These are phyloP conservation scores for Folsomia candida DNA, from an alignment of 2,888 invertebrate species.

Conservation along the genomic window DNA sequence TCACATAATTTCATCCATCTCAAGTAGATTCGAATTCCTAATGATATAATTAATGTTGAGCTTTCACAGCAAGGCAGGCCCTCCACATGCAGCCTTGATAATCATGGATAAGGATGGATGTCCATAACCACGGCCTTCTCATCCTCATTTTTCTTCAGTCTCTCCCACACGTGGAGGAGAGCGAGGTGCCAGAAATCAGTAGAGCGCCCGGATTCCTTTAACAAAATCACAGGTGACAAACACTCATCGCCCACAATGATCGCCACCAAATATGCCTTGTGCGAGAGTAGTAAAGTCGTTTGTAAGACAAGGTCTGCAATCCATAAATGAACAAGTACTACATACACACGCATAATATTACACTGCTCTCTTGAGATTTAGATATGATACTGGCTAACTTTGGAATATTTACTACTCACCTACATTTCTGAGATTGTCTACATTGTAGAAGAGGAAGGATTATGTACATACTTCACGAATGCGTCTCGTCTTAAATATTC, in stretches of 20 bases:
- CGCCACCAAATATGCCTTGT: not conserved
- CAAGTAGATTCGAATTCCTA: not conserved
- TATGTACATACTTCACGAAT: not conserved
- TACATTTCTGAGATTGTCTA: not conserved
- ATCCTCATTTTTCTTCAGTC: not conserved
- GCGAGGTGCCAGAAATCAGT: not conserved
- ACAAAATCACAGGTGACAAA: conserved; percentile 1
- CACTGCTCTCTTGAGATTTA: too few species aligned
- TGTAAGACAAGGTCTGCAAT: not conserved
- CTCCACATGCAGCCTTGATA: not conserved
- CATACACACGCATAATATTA: not conserved
- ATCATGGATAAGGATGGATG: not conserved
- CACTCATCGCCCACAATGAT: not conserved
- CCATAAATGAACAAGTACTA: not conserved
- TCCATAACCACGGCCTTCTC: conserved; percentile 2
- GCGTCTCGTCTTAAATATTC: too few species aligned
- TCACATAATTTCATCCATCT: too few species aligned
- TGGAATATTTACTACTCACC: not conserved
- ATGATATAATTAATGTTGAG: not conserved
- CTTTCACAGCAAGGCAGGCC: not conserved
- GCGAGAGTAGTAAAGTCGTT: not conserved
- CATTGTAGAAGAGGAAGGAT: not conserved
- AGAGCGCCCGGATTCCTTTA: not conserved
- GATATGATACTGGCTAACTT: not conserved
- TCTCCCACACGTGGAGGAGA: not conserved